Percentiles rank a stretch among this genome's conserved stretches.
Evolutionary conservation across 2,797 vertebrate species (phyloP).

Genomic region (Argyrosomus regius): DNA sequence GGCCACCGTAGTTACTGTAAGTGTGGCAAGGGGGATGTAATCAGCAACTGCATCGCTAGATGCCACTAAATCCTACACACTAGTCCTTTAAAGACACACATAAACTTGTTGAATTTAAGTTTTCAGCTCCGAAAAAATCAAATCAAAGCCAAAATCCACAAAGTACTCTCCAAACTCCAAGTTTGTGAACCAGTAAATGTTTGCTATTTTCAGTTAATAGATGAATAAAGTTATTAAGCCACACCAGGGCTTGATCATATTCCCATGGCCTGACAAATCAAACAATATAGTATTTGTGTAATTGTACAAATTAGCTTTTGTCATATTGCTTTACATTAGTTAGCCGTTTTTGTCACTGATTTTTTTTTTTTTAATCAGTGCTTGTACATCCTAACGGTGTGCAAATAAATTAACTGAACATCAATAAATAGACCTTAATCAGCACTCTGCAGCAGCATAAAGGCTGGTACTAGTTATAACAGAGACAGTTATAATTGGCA

Average conservation of each 20-base stretch:
- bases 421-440: conserved; percentile 69
- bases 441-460: conserved; percentile 58
- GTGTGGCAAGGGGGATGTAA: too few relatives aligned
- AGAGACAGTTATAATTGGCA: conserved; percentile 72
- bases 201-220: not conserved
- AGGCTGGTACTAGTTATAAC: conserved; percentile 57
- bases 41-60: too few relatives aligned
- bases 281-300: not conserved
- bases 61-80: not conserved
- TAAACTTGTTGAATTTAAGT: not conserved
- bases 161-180: not conserved
- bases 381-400: conserved; percentile 27
- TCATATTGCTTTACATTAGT: not conserved
- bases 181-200: not conserved
- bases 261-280: not conserved
- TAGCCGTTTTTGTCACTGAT: not conserved
- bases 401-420: conserved; percentile 59
- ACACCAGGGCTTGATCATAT: not conserved
- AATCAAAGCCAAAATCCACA: not conserved
- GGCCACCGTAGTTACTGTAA: too few relatives aligned
- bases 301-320: not conserved
- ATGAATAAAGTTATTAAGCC: not conserved
- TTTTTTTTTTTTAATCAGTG: not conserved
- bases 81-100: not conserved
- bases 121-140: not conserved